Evolutionary conservation across 2,888 invertebrate genomes (phyloP).

Genomic region (Ochropacha duplaris): DNA sequence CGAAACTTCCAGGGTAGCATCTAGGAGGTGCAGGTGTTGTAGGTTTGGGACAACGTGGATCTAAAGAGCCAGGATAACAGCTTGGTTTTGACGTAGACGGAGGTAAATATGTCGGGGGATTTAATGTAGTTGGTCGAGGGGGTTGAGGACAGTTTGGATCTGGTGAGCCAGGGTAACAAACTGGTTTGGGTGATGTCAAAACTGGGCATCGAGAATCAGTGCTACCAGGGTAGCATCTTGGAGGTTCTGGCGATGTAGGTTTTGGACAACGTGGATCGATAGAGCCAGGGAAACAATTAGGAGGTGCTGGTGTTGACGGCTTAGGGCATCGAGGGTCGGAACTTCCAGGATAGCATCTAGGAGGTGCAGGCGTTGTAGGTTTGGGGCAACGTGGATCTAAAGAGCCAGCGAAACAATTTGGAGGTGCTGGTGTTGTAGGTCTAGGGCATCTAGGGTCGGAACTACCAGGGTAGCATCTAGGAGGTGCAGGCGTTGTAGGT

Average conservation of each 20-base stretch:
- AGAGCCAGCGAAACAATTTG: slow-evolving; percentile 38
- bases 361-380: slow-evolving; percentile 25
- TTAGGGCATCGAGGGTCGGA: slow-evolving; percentile 40
- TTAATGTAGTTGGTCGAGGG: no score
- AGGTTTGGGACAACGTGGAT: no score
- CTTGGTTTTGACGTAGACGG: no score
- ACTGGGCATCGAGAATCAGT: slow-evolving; percentile 52
- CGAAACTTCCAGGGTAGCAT: no score
- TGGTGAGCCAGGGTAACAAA: slow-evolving; percentile 35
- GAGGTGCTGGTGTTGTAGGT: slow-evolving; percentile 17
- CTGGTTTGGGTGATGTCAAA: slow-evolving; percentile 26
- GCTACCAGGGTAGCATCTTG: slow-evolving; percentile 36
- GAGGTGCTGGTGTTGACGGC: slow-evolving; percentile 21
- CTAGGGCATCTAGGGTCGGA: slow-evolving; percentile 19
- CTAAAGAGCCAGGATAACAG: no score
- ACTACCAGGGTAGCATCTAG: slow-evolving; percentile 33
- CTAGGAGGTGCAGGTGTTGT: no score
- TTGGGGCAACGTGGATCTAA: slow-evolving; percentile 21
- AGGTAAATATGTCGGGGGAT: no score
- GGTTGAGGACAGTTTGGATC: no score
- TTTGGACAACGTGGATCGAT: slow-evolving; percentile 37
- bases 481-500: slow-evolving; percentile 25
- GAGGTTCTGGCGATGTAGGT: slow-evolving; percentile 28
- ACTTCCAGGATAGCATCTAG: slow-evolving; percentile 43
- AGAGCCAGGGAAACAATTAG: slow-evolving; percentile 33